Evolutionary conservation across 2,797 vertebrate species (phyloP).

Genomic region (Rousettus madagascariensis): DNA sequence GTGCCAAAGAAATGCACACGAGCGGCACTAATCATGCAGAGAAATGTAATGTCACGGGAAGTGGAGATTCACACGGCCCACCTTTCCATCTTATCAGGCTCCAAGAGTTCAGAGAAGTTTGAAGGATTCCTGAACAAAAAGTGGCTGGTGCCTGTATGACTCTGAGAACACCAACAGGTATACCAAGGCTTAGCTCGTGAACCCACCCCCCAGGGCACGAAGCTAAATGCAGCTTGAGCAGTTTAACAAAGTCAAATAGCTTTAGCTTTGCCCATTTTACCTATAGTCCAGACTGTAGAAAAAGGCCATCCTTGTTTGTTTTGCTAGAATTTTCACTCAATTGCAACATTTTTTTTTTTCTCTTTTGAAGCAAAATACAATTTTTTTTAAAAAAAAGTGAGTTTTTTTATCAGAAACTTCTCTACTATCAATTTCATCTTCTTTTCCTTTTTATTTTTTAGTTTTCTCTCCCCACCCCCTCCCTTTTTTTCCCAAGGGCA

Average conservation of each 20-base stretch:
- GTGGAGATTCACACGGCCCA: background rate
- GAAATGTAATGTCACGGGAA: background rate
- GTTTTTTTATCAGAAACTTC: background rate
- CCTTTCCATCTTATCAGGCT: background rate
- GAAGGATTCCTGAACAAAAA: background rate
- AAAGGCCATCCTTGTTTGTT: background rate
- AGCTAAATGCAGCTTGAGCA: background rate
- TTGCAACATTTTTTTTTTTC: background rate
- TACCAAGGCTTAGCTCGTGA: background rate
- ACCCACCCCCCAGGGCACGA: background rate
- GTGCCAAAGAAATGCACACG: background rate
- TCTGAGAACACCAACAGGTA: background rate
- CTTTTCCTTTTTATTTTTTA: background rate
- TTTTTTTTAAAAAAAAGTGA: background rate
- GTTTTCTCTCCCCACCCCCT: background rate
- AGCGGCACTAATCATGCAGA: background rate
- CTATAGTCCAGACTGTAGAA: background rate
- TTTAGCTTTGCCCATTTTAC: background rate
- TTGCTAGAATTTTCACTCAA: background rate
- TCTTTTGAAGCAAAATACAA: background rate
- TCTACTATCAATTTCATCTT: background rate
- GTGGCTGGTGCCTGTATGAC: accelerated
- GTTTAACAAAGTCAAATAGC: background rate
- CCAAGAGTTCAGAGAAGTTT: background rate
- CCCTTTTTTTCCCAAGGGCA: background rate